Evolutionary conservation across 2,113 vertebrate species (phyloP).

Genomic region (Heloderma charlesbogerti): DNA sequence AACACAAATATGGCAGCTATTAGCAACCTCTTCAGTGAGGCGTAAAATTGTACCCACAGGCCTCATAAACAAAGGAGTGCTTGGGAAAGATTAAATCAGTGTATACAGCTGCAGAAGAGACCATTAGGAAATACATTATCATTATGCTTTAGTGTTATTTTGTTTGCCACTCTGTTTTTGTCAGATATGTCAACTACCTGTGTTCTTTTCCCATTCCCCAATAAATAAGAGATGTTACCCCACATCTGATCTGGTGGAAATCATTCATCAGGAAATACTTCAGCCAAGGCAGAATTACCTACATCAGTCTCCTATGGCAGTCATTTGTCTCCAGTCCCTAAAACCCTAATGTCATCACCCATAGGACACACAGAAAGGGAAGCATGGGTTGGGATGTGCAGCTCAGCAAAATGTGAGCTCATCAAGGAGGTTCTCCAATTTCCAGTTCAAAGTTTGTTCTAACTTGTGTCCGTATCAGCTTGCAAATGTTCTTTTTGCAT

Average conservation of each 20-base stretch:
- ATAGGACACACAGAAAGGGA: slow-evolving; percentile 17
- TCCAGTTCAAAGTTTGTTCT: no score
- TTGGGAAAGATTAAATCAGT: slow-evolving; percentile 87
- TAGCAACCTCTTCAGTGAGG: slow-evolving; percentile 88
- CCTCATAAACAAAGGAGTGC: slow-evolving; percentile 86
- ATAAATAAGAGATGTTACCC: slow-evolving; percentile 55
- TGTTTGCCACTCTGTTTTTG: slow-evolving; percentile 71
- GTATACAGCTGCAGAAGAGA: slow-evolving; percentile 83
- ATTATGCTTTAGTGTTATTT: slow-evolving; percentile 76
- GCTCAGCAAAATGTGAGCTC: no score
- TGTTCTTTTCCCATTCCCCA: slow-evolving; percentile 16
- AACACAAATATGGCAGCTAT: slow-evolving; percentile 89
- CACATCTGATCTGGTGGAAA: slow-evolving; percentile 28
- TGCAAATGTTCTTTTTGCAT: no score
- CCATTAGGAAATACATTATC: slow-evolving; percentile 82
- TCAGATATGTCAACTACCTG: slow-evolving; percentile 71
- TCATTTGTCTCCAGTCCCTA: slow-evolving; percentile 59
- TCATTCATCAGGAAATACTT: slow-evolving; percentile 50
- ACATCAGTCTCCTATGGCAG: slow-evolving; percentile 46
- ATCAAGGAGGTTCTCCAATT: no score
- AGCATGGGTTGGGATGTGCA: background rate
- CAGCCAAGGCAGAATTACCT: slow-evolving; percentile 60
- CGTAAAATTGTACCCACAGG: slow-evolving; percentile 89
- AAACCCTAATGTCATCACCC: background rate
- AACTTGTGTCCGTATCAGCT: no score